These are phyloP conservation scores for Lota lota DNA, from an alignment of 2,113 vertebrate genomes.

Conservation along the genomic window DNA sequence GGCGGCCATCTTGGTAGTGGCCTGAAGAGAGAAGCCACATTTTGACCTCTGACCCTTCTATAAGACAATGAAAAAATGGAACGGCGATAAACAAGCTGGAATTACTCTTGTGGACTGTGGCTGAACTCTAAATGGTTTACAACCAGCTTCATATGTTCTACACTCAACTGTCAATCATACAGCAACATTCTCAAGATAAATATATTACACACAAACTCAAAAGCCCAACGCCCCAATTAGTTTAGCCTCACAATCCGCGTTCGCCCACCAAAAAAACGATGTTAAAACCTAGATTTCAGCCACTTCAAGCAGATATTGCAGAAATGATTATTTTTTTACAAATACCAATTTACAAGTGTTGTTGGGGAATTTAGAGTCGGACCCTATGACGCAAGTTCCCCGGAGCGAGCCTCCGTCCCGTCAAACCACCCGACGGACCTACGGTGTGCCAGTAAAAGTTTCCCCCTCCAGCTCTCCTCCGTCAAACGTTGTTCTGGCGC, in stretches of 20 bases:
- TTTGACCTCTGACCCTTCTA: too few relatives aligned
- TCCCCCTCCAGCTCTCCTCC: constrained; percentile 5
- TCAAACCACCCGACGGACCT: too few relatives aligned
- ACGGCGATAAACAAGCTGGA: too few relatives aligned
- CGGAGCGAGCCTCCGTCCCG: background rate
- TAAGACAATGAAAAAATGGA: too few relatives aligned
- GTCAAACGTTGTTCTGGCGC: constrained; percentile 32
- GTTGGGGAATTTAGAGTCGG: constrained; percentile 1
- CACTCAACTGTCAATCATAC: background rate
- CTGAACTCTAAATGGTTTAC: too few relatives aligned
- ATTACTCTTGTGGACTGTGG: too few relatives aligned
- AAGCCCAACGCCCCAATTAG: background rate
- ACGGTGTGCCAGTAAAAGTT: too few relatives aligned
- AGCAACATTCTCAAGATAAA: background rate
- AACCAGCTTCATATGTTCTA: too few relatives aligned
- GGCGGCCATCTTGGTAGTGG: too few relatives aligned
- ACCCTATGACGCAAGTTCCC: background rate
- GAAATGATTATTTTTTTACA: constrained; percentile 6
- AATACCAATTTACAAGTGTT: background rate
- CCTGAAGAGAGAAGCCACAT: too few relatives aligned
- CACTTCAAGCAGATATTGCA: constrained; percentile 32
- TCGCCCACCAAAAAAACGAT: background rate
- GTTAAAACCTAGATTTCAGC: background rate
- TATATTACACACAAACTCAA: constrained; percentile 3
- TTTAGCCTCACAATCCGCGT: background rate